Evolutionary conservation across 1,140 invertebrate species (phyloP).

Genomic region (Lutraria rhynchaena): DNA sequence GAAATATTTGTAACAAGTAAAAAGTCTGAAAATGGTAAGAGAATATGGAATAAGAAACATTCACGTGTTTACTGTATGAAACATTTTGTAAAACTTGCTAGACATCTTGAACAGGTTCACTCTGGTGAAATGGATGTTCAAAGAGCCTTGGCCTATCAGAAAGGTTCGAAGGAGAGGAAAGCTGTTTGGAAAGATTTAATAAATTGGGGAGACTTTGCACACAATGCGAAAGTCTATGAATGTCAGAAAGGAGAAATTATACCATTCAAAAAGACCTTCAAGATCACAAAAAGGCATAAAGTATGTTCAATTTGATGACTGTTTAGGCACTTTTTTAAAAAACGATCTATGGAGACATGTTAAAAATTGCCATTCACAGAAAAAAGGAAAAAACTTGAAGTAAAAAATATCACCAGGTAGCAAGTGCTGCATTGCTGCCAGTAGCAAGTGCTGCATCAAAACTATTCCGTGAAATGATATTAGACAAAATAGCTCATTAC

Average conservation of each 20-base stretch:
- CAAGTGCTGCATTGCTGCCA: not conserved
- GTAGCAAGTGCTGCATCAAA: not conserved
- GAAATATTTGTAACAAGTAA: slow-evolving; percentile 18
- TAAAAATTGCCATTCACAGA: slow-evolving; percentile 5
- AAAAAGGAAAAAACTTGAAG: not conserved
- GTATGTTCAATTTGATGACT: slow-evolving; percentile 9
- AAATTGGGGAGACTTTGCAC: slow-evolving; percentile 36
- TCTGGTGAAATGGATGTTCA: slow-evolving; percentile 29
- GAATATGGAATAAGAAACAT: slow-evolving; percentile 48
- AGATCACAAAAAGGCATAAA: not conserved
- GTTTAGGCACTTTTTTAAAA: slow-evolving; percentile 17
- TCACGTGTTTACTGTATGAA: slow-evolving; percentile 25
- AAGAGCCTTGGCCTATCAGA: slow-evolving; percentile 35
- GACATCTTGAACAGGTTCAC: slow-evolving; percentile 34
- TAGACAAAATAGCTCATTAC: slow-evolving; percentile 4
- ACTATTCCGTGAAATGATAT: not conserved
- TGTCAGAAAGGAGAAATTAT: slow-evolving; percentile 33
- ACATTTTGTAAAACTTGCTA: slow-evolving; percentile 21
- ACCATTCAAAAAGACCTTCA: slow-evolving; percentile 11
- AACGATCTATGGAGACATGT: slow-evolving; percentile 29
- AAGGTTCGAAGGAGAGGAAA: slow-evolving; percentile 33
- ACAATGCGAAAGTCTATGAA: slow-evolving; percentile 26
- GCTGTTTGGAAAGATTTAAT: slow-evolving; percentile 18
- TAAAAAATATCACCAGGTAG: slow-evolving; percentile 3
- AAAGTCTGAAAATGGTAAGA: slow-evolving; percentile 22